Evolutionary conservation across 2,888 invertebrate species (phyloP).

Genomic region (Phaonia tiefii): DNA sequence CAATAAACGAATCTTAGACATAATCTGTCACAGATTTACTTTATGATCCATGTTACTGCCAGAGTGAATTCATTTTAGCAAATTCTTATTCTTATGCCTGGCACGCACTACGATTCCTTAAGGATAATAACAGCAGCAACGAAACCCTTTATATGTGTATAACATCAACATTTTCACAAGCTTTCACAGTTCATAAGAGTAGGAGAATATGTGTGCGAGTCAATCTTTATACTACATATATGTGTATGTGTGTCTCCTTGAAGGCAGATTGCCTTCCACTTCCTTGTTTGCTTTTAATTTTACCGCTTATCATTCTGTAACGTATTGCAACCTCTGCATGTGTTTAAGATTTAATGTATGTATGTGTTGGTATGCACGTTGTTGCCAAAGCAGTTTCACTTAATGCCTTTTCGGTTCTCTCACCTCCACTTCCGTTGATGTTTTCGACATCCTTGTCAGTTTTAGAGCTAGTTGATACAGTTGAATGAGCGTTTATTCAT

Average conservation of each 20-base stretch:
- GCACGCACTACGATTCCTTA: constrained; percentile 49
- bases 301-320: constrained; percentile 29
- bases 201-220: too few species aligned
- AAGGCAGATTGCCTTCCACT: constrained; percentile 16
- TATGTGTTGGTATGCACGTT: constrained; percentile 12
- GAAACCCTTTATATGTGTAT: not conserved
- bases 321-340: not conserved
- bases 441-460: constrained; percentile 2
- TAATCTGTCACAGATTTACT: constrained; percentile 68
- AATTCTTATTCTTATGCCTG: constrained; percentile 50
- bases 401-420: constrained; percentile 23
- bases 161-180: constrained; percentile 11
- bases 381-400: constrained; percentile 12
- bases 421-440: not conserved
- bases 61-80: constrained; percentile 45
- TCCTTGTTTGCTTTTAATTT: constrained; percentile 52
- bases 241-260: constrained; percentile 4
- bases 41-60: constrained; percentile 58
- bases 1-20: constrained; percentile 70
- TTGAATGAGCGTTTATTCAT: constrained; percentile 33
- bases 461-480: constrained; percentile 34
- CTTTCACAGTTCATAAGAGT: not conserved
- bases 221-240: too few species aligned
- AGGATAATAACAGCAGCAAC: constrained; percentile 40
- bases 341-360: constrained; percentile 10